Conservation (phyloP, 64 coral and sea anemone genomes). For the Pocillopora damicornis region DNA sequence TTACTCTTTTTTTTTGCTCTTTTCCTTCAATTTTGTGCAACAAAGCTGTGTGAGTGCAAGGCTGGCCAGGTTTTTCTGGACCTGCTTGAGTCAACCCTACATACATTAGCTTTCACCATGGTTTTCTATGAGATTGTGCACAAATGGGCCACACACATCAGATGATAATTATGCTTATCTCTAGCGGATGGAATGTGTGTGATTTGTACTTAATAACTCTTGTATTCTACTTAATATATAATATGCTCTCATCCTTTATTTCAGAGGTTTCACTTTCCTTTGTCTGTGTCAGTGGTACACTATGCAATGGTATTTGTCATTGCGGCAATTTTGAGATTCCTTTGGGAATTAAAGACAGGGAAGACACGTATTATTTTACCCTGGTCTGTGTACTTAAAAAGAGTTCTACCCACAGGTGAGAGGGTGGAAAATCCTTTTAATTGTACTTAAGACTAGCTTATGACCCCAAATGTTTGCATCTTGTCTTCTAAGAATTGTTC, state of each 20-base stretch:
- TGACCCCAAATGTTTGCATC: too few species aligned
- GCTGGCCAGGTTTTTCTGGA: too few species aligned
- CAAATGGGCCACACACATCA: not conserved
- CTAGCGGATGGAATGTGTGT: too few species aligned
- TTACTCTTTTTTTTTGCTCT: too few species aligned
- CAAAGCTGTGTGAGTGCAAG: too few species aligned
- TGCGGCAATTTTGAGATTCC: constrained; percentile 54
- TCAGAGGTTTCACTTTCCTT: constrained; percentile 83
- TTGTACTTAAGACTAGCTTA: not conserved
- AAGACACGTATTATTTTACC: constrained; percentile 78
- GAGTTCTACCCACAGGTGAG: constrained; percentile 88
- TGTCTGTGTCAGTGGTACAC: constrained; percentile 86
- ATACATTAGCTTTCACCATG: too few species aligned
- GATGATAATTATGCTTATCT: not conserved
- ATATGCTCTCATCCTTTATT: not conserved
- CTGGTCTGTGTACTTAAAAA: constrained; percentile 89
- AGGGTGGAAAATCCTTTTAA: not conserved
- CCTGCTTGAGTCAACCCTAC: too few species aligned
- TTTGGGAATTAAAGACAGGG: constrained; percentile 74
- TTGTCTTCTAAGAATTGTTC: too few species aligned
- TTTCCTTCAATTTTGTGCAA: too few species aligned
- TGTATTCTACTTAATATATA: too few species aligned
- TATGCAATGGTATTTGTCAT: constrained; percentile 85
- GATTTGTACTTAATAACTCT: too few species aligned
- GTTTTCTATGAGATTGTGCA: not conserved